Base-by-base conservation (phyloP, 2,113 vertebrate species). In the Callipepla californica region DNA sequence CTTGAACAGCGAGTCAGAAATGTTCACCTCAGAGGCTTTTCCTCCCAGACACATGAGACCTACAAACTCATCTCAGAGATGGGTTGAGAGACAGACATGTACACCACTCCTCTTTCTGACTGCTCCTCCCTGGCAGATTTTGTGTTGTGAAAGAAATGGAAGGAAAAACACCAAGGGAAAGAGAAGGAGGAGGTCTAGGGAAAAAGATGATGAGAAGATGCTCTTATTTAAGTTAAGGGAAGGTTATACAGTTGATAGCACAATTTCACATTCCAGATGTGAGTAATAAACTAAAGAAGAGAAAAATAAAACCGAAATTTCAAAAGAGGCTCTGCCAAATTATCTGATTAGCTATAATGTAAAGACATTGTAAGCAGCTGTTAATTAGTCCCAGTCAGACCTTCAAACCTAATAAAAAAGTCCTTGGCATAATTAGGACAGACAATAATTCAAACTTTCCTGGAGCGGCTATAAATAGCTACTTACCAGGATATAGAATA, bases 381-480 rank as follows among this genome's bases (percentile, higher is more conserved):
- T 84, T 93, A 92, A 92, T 82, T 96, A 50, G 78, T 93, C 58
- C 50, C 70, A 81, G 62, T 48, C 63, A 91, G 70, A 92, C 59
- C 30, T 93, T 92, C 74, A 82, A 26, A 84, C 42, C 47, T 85
- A 84, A 93, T 81, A 81, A 89, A 95, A 75, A 62, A 78, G 48
- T 67, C 80, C 55, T 87, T 85, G 78, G 80, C 50, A 87, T 93
- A 90, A 95, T 91, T 79, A 91, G 69, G 45, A 85, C 45, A 93
- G 53, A 89, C 45, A 94, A 92, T 72, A 80, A 94, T 62, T 90
- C 78, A 87, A 85, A 81, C n/a, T 85, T 87, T 81, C 77, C 45
- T 58, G 93, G 21, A 76, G 36, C 62, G 32, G 58, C 53, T 89
- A 87, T 76, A 94, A 94, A 92, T 94, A 94, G 47, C 78, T 85